Conservation (phyloP, 2,888 invertebrate species). For the Drosophila cracens region DNA sequence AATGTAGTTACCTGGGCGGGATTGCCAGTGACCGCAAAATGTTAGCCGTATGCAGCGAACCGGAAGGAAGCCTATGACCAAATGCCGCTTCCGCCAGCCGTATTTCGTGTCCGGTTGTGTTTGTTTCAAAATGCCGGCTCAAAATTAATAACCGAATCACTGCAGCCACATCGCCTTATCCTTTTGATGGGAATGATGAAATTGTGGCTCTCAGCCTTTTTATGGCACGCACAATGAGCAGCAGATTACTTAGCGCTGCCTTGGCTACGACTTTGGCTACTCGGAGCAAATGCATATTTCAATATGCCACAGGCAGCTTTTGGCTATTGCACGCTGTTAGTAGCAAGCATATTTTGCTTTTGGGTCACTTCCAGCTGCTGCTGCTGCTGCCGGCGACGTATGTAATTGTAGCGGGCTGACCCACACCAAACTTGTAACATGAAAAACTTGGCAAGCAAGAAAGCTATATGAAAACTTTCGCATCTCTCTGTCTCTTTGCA, state of each 20-base stretch:
- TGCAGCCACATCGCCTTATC: slow-evolving; percentile 7
- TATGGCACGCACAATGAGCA: slow-evolving; percentile 48
- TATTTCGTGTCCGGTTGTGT: slow-evolving; percentile 46
- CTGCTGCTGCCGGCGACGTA: slow-evolving; percentile 65
- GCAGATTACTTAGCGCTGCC: slow-evolving; percentile 8
- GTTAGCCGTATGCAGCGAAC: slow-evolving; percentile 69
- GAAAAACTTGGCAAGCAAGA: slow-evolving; percentile 65
- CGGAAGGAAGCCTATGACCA: slow-evolving; percentile 74
- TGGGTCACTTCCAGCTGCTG: slow-evolving; percentile 69
- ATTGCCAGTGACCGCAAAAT: slow-evolving; percentile 55
- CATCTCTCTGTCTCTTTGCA: slow-evolving; percentile 6
- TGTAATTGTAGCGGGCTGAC: slow-evolving; percentile 63
- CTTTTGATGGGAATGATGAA: slow-evolving; percentile 18
- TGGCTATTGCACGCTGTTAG: slow-evolving; percentile 43
- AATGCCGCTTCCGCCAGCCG: slow-evolving; percentile 67
- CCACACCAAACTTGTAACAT: slow-evolving; percentile 34
- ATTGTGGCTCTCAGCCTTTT: slow-evolving; percentile 48
- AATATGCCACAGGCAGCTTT: slow-evolving; percentile 55
- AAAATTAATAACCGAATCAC: slow-evolving; percentile 46
- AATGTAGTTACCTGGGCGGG: slow-evolving; percentile 43
- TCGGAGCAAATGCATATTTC: slow-evolving; percentile 71
- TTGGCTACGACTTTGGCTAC: slow-evolving; percentile 23
- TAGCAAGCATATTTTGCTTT: slow-evolving; percentile 79
- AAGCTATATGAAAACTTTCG: slow-evolving; percentile 57
- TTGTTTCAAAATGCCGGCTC: slow-evolving; percentile 43